A percentile compares a stretch with the other conserved stretches of the same genome.
Conservation (phyloP, 2,113 vertebrate genomes). For the Globicephala melas region DNA sequence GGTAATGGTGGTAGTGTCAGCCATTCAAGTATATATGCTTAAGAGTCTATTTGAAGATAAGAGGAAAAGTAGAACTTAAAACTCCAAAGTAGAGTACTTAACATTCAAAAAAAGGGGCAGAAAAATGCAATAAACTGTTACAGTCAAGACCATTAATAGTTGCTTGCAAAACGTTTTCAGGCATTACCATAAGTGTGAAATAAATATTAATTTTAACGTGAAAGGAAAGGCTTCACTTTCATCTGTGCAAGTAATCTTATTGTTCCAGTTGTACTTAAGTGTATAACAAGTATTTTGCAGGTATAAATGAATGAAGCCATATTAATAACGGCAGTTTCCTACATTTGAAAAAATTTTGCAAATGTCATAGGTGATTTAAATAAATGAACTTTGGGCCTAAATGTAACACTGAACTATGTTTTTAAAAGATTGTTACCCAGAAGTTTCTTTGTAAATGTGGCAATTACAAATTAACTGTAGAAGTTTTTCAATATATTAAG, state of each 20-base stretch:
- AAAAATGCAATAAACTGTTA: slow-evolving; percentile 65
- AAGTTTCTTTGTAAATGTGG: slow-evolving; percentile 40
- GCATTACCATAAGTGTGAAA: slow-evolving; percentile 34
- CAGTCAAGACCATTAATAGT: slow-evolving; percentile 19
- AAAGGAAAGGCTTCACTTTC: slow-evolving; percentile 62
- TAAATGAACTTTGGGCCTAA: slow-evolving; percentile 6
- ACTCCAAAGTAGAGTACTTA: neutral
- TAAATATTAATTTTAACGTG: slow-evolving; percentile 4
- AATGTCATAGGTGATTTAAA: slow-evolving; percentile 20
- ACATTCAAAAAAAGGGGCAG: neutral
- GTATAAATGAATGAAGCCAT: slow-evolving; percentile 46
- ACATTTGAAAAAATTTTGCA: slow-evolving; percentile 21
- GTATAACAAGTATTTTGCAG: slow-evolving; percentile 43
- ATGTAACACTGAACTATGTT: neutral
- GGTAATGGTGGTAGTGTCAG: slow-evolving; percentile 92
- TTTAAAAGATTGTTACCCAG: slow-evolving; percentile 12
- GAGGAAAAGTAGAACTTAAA: slow-evolving; percentile 92
- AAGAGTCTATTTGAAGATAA: slow-evolving; percentile 96
- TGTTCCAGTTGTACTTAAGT: slow-evolving; percentile 26
- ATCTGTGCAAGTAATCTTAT: slow-evolving; percentile 60
- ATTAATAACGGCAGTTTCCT: slow-evolving; percentile 35
- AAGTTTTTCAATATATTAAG: slow-evolving; percentile 6
- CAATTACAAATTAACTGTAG: slow-evolving; percentile 20
- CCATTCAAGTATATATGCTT: slow-evolving; percentile 93
- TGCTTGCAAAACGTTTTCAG: slow-evolving; percentile 66